A percentile compares a stretch with the other conserved stretches of the same genome.
phyloP scores from a whole-genome alignment of 2,888 invertebrate genomes.

The Biston betularia region DNA sequence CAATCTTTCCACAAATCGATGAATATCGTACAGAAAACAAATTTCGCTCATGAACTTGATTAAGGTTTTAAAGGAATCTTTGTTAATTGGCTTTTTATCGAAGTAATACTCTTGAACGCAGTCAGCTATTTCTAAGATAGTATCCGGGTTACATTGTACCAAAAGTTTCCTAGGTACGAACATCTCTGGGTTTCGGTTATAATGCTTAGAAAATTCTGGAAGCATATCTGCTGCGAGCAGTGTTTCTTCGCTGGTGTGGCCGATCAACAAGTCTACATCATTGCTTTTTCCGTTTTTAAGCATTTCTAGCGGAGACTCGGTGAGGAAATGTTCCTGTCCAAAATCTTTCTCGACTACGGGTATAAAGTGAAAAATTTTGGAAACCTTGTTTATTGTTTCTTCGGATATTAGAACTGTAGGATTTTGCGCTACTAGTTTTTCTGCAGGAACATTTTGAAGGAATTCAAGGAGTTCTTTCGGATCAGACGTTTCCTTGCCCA shows the following conservation, averaged over 20 bases:
- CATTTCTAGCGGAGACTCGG: slow-evolving; percentile 51
- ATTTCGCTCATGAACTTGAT: slow-evolving; percentile 49
- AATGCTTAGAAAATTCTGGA: slow-evolving; percentile 41
- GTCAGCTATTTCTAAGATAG: slow-evolving; percentile 54
- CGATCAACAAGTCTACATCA: slow-evolving; percentile 88
- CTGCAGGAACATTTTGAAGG: slow-evolving; percentile 56
- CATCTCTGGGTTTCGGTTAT: slow-evolving; percentile 55
- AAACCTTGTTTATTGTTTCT: slow-evolving; percentile 46
- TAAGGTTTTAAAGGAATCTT: slow-evolving; percentile 52
- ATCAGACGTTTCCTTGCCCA: slow-evolving; percentile 60
- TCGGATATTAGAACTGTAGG: slow-evolving; percentile 57
- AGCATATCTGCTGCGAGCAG: slow-evolving; percentile 43
- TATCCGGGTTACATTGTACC: slow-evolving; percentile 44
- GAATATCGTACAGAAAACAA: slow-evolving; percentile 49
- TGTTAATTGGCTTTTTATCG: slow-evolving; percentile 47
- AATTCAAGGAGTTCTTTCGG: slow-evolving; percentile 58
- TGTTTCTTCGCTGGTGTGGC: slow-evolving; percentile 89
- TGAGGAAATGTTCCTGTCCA: slow-evolving; percentile 59
- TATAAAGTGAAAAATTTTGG: slow-evolving; percentile 59
- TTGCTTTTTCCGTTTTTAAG: slow-evolving; percentile 74
- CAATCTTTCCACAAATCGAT: slow-evolving; percentile 38
- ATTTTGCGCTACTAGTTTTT: slow-evolving; percentile 52
- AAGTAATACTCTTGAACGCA: slow-evolving; percentile 60
- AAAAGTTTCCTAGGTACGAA: slow-evolving; percentile 60
- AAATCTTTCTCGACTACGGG: slow-evolving; percentile 67